A percentile compares a stretch with the other conserved stretches of the same genome.
phyloP scores from a whole-genome alignment of 2,113 vertebrate species.

The Prionailurus viverrinus region DNA sequence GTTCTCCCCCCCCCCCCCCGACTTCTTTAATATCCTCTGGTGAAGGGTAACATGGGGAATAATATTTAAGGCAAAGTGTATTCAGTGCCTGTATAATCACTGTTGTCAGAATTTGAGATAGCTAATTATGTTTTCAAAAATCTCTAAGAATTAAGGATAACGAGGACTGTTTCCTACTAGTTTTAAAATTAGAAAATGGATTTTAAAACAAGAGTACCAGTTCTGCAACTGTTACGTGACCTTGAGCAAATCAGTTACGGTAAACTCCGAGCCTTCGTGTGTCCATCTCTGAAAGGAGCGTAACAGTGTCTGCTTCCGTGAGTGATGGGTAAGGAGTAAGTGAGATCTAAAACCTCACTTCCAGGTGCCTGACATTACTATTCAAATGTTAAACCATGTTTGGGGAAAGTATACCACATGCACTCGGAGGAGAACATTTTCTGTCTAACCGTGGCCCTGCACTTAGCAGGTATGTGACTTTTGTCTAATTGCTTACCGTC shows the following conservation, averaged over 20 bases:
- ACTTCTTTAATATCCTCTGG: not conserved
- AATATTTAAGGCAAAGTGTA: not conserved
- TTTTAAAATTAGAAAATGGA: slow-evolving; percentile 29
- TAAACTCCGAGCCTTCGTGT: not conserved
- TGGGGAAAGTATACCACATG: not conserved
- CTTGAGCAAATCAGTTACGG: not conserved
- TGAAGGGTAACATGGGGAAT: not conserved
- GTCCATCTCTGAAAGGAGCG: not conserved
- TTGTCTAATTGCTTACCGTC: not conserved
- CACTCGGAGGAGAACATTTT: not conserved
- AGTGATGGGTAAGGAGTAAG: not conserved
- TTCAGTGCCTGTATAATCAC: not conserved
- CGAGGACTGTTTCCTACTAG: not conserved
- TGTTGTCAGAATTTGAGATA: not conserved
- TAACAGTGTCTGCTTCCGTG: not conserved
- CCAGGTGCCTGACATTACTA: not conserved
- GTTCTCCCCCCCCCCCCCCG: not conserved
- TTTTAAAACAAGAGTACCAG: slow-evolving; percentile 14
- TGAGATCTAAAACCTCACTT: not conserved
- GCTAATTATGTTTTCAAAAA: not conserved
- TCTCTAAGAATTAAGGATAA: not conserved
- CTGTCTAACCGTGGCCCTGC: not conserved
- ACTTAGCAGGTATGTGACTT: not conserved
- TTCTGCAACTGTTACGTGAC: not conserved
- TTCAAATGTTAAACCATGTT: not conserved